Base-by-base conservation (phyloP, 2,113 vertebrate genomes). In the Vulpes lagopus region DNA sequence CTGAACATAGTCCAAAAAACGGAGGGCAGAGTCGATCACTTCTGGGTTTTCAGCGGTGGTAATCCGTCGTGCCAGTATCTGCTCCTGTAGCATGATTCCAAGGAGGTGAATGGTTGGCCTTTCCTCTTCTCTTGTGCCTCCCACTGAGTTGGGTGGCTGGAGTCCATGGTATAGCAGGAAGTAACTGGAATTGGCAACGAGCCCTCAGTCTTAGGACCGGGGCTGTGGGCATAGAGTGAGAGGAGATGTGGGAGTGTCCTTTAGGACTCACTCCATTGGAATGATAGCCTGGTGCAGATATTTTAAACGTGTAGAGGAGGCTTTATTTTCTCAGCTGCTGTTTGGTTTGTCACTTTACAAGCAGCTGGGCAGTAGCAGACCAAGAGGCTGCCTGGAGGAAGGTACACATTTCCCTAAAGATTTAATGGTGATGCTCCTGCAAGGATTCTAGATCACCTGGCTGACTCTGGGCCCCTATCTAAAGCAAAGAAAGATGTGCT, bases 281-380 rank as follows among this genome's bases (percentile, higher is more conserved):
- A 78, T 19, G 17, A 30, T 16, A 80, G 78, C 81, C 74, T 4
- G 20, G 15, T 53, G 59, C 60, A 78, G 65, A 5, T 64, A 92
- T 67, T 32, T 81, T 4, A 81, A 76, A 60, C 80, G 67, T 90
- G 27, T 23, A 27, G 9, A 94, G 95, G 89, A 94, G 86, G 59
- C 51, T 89, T 74, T 96, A 91, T 91, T 95, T 97, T 67, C 81
- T 88, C 73, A 96, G 96, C 95, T 89, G 89, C 60, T 19, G 1
- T 85, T 91, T 60, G 16, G 1, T 60, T 84, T 82, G 35, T 51
- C n/a, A n/a, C 85, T 95, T 62, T 9, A 32, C 16, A 80, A 71
- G 62, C 74, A 80, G 79, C 53, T 73, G 35, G 1, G 12, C 32
- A 35, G 23, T 7, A 19, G 19, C 32, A 69, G 73, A 25, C n/a